A percentile compares a stretch with the other conserved stretches of the same genome.
These are phyloP conservation scores for Eupithecia subumbrata DNA, from an alignment of 2,888 invertebrate species.

Conservation along the genomic window DNA sequence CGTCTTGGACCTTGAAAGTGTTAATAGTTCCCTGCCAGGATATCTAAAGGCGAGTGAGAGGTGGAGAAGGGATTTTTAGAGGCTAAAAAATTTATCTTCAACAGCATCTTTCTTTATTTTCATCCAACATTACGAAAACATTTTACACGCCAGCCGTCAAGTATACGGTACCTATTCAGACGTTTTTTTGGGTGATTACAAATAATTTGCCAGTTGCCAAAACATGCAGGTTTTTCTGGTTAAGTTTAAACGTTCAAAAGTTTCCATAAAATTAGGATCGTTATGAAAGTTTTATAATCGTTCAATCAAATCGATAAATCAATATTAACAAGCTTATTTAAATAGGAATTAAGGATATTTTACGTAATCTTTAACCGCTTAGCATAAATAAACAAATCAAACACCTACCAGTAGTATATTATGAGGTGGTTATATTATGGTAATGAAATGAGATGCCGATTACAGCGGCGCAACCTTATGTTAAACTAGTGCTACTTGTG, in stretches of 20 bases:
- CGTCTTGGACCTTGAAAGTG: no score
- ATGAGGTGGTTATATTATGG: constrained; percentile 23
- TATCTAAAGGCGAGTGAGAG: neutral
- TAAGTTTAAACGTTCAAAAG: neutral
- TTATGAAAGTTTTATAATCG: neutral
- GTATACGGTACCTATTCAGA: neutral
- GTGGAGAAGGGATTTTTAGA: neutral
- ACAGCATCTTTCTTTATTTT: neutral
- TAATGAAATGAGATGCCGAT: constrained; percentile 22
- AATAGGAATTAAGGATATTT: constrained; percentile 23
- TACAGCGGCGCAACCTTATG: neutral
- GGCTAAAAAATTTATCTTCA: no score
- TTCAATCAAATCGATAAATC: constrained; percentile 19
- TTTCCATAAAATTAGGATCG: neutral
- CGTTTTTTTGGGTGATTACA: neutral
- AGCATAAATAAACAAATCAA: constrained; percentile 23
- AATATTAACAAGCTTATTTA: constrained; percentile 5
- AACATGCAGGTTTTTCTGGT: neutral
- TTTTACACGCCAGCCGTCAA: neutral
- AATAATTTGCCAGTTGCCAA: neutral
- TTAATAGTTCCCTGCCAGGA: no score
- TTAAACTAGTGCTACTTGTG: neutral
- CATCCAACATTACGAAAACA: neutral
- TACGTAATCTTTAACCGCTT: constrained; percentile 21
- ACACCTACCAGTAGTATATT: constrained; percentile 15